These are phyloP conservation scores for Drosophila malerkotliana DNA, from an alignment of 1,140 invertebrate genomes.

Conservation along the genomic window DNA sequence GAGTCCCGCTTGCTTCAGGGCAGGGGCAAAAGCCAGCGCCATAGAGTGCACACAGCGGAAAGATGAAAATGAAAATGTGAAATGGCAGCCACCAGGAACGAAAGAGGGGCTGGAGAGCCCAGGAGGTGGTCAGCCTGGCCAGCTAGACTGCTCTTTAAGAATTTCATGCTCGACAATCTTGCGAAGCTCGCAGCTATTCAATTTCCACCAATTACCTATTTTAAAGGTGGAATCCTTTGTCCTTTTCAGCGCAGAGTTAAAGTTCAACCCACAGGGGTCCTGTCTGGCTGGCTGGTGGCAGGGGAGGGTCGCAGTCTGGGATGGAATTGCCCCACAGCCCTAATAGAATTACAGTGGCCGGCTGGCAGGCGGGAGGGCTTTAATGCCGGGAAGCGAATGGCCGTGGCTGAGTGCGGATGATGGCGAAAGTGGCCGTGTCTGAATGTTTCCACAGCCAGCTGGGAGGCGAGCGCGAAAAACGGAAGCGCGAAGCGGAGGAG, in stretches of 20 bases:
- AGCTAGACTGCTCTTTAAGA: too few species aligned
- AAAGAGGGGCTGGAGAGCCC: slow-evolving; percentile 28
- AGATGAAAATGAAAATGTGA: slow-evolving; percentile 63
- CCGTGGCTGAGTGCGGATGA: background rate
- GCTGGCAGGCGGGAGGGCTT: slow-evolving; percentile 36
- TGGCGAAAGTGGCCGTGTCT: background rate
- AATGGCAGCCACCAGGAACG: slow-evolving; percentile 59
- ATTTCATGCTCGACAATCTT: too few species aligned
- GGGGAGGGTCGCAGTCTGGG: slow-evolving; percentile 35
- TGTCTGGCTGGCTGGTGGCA: background rate
- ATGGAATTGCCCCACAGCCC: slow-evolving; percentile 72
- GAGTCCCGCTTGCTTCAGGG: too few species aligned
- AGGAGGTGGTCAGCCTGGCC: too few species aligned
- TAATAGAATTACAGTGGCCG: slow-evolving; percentile 75
- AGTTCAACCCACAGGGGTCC: background rate
- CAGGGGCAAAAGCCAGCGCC: background rate
- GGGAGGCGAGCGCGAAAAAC: background rate
- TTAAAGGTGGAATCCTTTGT: too few species aligned
- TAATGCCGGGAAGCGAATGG: background rate
- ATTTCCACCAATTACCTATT: too few species aligned
- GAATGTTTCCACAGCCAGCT: slow-evolving; percentile 5
- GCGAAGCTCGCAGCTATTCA: too few species aligned
- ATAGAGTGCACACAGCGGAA: slow-evolving; percentile 41
- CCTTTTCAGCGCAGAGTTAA: too few species aligned
- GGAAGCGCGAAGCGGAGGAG: too few species aligned